phyloP scores from a whole-genome alignment of 2,113 vertebrate species.

The Steatornis caripensis region DNA sequence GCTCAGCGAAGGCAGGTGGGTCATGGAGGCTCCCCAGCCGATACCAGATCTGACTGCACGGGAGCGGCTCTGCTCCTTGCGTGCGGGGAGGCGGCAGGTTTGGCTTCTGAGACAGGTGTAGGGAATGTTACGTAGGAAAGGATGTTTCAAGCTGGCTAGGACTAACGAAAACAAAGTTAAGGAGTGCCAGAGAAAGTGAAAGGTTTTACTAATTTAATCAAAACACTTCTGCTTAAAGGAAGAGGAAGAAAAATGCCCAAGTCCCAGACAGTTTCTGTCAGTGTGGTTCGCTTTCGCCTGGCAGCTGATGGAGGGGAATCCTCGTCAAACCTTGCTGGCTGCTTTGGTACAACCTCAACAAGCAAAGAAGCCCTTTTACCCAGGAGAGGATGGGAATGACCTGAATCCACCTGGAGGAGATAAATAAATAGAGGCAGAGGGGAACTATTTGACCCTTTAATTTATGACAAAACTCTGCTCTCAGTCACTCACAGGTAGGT shows the following conservation, averaged over 20 bases:
- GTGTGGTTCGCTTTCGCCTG: not conserved
- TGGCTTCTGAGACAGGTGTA: not conserved
- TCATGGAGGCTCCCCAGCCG: too few relatives aligned
- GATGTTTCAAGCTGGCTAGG: not conserved
- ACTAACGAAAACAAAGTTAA: constrained; percentile 6
- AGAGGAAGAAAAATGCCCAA: not conserved
- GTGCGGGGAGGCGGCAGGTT: not conserved
- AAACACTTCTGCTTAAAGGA: not conserved
- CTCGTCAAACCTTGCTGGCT: not conserved
- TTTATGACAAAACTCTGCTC: not conserved
- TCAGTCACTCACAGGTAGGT: not conserved
- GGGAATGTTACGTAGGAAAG: not conserved
- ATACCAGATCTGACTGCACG: fast-evolving
- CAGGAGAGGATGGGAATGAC: not conserved
- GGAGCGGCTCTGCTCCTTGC: not conserved
- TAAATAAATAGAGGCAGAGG: not conserved
- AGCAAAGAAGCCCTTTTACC: not conserved
- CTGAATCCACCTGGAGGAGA: not conserved
- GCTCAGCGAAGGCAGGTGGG: too few relatives aligned
- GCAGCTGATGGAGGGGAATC: not conserved
- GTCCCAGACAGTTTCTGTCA: not conserved
- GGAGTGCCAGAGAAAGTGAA: not conserved
- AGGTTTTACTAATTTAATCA: not conserved
- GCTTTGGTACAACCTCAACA: not conserved
- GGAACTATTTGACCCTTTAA: not conserved